phyloP scores from a whole-genome alignment of 1,140 invertebrate species.

The Dendrolimus kikuchii region DNA sequence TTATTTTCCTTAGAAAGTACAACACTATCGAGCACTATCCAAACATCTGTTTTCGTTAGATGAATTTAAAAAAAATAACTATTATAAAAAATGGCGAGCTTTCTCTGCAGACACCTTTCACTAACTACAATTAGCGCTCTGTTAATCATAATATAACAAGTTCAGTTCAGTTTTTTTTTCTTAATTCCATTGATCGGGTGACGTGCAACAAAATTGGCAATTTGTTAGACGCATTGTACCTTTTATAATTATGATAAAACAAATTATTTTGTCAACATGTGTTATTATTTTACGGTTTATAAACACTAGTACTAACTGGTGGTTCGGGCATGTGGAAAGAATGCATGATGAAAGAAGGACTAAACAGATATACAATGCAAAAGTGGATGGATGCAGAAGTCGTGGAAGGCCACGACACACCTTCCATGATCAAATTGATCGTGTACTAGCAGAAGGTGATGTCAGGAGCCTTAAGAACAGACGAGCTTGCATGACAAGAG shows the following conservation, averaged over 20 bases:
- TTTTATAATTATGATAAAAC: background rate
- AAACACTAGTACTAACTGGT: no score
- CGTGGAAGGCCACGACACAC: no score
- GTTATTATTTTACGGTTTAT: no score
- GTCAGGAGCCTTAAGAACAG: no score
- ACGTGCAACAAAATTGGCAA: background rate
- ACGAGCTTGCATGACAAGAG: no score
- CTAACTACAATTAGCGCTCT: slow-evolving; percentile 53
- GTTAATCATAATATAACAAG: slow-evolving; percentile 52
- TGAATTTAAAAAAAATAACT: slow-evolving; percentile 24
- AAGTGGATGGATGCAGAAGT: no score
- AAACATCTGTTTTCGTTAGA: slow-evolving; percentile 28
- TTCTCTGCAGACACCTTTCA: slow-evolving; percentile 42
- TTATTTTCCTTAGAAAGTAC: slow-evolving; percentile 26
- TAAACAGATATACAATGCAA: no score
- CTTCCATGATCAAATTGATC: no score
- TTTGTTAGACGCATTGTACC: background rate
- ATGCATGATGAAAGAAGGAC: no score
- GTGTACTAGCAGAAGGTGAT: no score
- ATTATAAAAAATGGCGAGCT: slow-evolving; percentile 20
- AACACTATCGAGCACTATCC: slow-evolving; percentile 30
- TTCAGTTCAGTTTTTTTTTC: slow-evolving; percentile 34
- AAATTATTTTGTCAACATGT: no score
- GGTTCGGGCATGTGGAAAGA: no score
- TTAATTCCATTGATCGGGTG: slow-evolving; percentile 25